Evolutionary conservation across 1,140 invertebrate species (phyloP).

Genomic region (Magallana ariakensis): DNA sequence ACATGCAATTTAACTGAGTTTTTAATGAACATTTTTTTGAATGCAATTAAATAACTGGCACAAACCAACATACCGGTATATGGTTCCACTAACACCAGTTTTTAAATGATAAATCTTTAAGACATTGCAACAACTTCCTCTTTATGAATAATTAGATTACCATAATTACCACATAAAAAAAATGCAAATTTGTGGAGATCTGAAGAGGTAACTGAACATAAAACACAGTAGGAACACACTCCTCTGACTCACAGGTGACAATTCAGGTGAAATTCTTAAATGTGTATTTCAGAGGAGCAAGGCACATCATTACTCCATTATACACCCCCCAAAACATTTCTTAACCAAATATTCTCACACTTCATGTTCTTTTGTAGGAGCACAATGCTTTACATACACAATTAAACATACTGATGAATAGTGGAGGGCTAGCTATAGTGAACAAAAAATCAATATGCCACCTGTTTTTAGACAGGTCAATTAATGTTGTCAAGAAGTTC

Average conservation of each 20-base stretch:
- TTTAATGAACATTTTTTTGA: no score
- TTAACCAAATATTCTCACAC: not conserved
- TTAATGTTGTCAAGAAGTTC: not conserved
- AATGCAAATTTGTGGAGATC: not conserved
- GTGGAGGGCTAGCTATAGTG: not conserved
- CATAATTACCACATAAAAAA: not conserved
- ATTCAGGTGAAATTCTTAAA: slow-evolving; percentile 1
- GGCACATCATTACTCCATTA: slow-evolving; percentile 22
- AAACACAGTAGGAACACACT: slow-evolving; percentile 3
- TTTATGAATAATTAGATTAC: not conserved
- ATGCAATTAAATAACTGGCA: no score
- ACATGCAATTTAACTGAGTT: no score
- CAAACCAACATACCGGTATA: no score
- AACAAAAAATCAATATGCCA: not conserved
- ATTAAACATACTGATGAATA: not conserved
- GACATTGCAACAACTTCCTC: slow-evolving; percentile 14
- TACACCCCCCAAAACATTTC: slow-evolving; percentile 12
- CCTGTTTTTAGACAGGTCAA: not conserved
- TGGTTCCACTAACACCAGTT: no score
- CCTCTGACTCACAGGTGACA: not conserved
- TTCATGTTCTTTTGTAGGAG: not conserved
- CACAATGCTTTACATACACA: not conserved
- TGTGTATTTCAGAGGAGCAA: not conserved
- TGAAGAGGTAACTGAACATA: slow-evolving; percentile 10
- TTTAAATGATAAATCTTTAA: not conserved